phyloP scores from a whole-genome alignment of 30 jellyfish, hydroid and myxozoan genomes.

The Pseudorhiza aurosa region DNA sequence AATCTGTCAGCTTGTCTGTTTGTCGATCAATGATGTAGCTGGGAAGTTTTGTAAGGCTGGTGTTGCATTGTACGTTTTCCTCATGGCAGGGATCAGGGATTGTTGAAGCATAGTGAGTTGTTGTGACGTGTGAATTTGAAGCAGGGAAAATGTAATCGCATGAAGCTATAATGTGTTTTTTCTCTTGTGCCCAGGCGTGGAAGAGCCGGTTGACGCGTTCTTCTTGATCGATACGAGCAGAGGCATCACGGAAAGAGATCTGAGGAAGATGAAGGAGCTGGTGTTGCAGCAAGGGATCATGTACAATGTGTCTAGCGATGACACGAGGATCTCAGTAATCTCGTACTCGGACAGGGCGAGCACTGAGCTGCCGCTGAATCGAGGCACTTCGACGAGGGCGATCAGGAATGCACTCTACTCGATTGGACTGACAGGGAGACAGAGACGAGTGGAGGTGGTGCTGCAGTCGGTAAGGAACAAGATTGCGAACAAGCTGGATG shows the following conservation, averaged over 20 bases:
- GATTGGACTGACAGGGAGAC: constrained; percentile 34
- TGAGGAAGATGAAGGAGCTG: constrained; percentile 4
- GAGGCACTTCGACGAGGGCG: background rate
- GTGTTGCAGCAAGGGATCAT: background rate
- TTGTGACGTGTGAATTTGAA: too few relatives aligned
- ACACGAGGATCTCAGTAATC: background rate
- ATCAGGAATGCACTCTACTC: background rate
- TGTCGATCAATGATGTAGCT: too few relatives aligned
- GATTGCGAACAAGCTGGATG: background rate
- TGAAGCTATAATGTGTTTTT: too few relatives aligned
- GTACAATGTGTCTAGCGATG: constrained; percentile 20
- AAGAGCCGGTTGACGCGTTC: constrained; percentile 24
- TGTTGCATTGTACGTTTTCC: too few relatives aligned
- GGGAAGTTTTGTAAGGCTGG: too few relatives aligned
- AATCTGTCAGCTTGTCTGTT: too few relatives aligned
- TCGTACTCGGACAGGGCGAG: background rate
- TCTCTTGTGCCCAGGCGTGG: constrained; percentile 25
- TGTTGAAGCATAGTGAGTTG: too few relatives aligned
- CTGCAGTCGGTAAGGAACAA: constrained; percentile 15
- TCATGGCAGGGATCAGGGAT: too few relatives aligned
- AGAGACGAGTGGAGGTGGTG: constrained; percentile 48
- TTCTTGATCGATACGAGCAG: constrained; percentile 47
- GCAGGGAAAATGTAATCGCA: too few relatives aligned
- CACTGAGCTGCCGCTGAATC: background rate
- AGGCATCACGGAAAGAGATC: constrained; percentile 16